A percentile compares a stretch with the other conserved stretches of the same genome.
Conservation (phyloP, 2,888 invertebrate genomes). For the Lapara coniferarum region DNA sequence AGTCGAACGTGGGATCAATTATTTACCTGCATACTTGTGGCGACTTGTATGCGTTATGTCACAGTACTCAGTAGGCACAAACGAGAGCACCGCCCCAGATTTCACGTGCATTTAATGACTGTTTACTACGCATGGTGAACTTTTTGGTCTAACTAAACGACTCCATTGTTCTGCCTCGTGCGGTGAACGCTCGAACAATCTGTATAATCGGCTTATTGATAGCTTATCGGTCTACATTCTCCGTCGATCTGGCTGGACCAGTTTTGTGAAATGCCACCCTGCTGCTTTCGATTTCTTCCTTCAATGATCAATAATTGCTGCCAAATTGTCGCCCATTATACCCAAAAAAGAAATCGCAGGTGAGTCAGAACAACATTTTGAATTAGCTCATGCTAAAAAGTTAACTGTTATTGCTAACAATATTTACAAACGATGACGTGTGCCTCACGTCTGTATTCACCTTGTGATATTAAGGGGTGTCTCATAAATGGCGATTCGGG, state of each 20-base stretch:
- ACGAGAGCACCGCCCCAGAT: constrained; percentile 58
- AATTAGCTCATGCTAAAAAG: constrained; percentile 5
- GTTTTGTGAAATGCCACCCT: constrained; percentile 31
- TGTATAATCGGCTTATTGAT: constrained; percentile 37
- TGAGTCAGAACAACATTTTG: background rate
- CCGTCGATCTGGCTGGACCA: constrained; percentile 52
- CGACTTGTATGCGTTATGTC: constrained; percentile 60
- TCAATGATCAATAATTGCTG: background rate
- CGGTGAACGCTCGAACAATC: background rate
- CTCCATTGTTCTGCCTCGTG: constrained; percentile 37
- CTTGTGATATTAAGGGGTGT: constrained; percentile 55
- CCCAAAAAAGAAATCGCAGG: background rate
- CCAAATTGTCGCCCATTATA: background rate
- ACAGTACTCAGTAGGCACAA: constrained; percentile 48
- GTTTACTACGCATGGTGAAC: constrained; percentile 45
- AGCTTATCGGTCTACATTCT: constrained; percentile 57
- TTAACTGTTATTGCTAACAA: constrained; percentile 47
- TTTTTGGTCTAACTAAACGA: constrained; percentile 46
- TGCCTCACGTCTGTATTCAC: constrained; percentile 25
- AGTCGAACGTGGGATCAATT: constrained; percentile 79
- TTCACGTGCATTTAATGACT: constrained; percentile 53
- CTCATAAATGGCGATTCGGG: constrained; percentile 73
- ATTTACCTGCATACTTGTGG: constrained; percentile 63
- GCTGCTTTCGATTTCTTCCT: background rate
- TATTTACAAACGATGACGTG: constrained; percentile 43